Evolutionary conservation across 2,888 invertebrate species (phyloP).

Genomic region (Podotricha telesiphe): DNA sequence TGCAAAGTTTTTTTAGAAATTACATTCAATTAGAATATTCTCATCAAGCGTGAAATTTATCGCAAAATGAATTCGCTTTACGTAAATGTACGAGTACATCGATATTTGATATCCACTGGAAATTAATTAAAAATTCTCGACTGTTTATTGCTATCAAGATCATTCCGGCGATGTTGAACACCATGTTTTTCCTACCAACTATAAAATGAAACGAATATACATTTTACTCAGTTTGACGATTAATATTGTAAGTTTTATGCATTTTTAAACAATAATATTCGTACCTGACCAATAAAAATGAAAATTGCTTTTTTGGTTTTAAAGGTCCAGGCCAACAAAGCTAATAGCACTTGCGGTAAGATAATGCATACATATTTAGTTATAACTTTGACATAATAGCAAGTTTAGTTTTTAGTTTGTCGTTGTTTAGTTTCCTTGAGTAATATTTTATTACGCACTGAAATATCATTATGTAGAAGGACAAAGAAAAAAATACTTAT

Average conservation of each 20-base stretch:
- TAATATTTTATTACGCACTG: too few relatives aligned
- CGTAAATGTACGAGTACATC: conserved; percentile 50
- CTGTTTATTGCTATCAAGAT: conserved; percentile 58
- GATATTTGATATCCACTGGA: conserved; percentile 50
- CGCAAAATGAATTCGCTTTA: conserved; percentile 36
- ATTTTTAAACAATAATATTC: background rate
- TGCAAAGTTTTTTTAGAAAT: background rate
- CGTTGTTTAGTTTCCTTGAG: too few relatives aligned
- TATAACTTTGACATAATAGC: background rate
- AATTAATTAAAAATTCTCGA: conserved; percentile 62
- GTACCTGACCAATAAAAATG: background rate
- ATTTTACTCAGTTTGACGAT: conserved; percentile 55
- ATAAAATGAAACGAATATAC: conserved; percentile 69
- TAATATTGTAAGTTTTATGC: conserved; percentile 56
- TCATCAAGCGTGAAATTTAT: conserved; percentile 30
- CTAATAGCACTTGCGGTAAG: conserved; percentile 63
- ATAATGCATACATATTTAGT: background rate
- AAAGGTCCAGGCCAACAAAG: conserved; percentile 35
- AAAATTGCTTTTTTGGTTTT: conserved; percentile 27
- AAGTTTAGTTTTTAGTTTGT: too few relatives aligned
- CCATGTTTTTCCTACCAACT: conserved; percentile 54
- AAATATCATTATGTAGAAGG: background rate
- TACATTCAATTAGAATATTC: conserved; percentile 5
- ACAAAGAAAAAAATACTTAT: background rate
- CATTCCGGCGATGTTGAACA: conserved; percentile 49